Evolutionary conservation across 2,797 vertebrate species (phyloP), one percentile per base, ranked within the genome.

Genomic region (Masticophis lateralis): DNA sequence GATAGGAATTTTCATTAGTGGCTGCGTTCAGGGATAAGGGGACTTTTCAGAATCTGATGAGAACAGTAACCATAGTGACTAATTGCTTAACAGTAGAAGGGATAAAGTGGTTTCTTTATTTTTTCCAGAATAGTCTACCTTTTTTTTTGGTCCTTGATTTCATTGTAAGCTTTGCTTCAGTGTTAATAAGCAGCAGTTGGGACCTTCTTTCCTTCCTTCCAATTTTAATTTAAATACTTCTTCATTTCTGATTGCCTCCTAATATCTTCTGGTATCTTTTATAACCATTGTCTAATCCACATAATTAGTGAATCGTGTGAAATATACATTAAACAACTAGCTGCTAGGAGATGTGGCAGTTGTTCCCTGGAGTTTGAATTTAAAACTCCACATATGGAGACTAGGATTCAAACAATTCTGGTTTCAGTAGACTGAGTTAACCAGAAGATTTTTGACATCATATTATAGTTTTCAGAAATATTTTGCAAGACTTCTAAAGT

Each of bases 211-310:
- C 83, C 94, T 22, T 89, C 47, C 92, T 79, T 1, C 25, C 9
- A 56, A 32, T 32, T n/a, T 56, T 56, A 57, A n/a, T 88, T 55
- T 56, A 55, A 55, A 20, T 57, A 18, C 28, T 57, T 88, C n/a
- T 32, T 88, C 28, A 20, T 55, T 27, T 32, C n/a, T 25, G 22
- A 79, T 13, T 12, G 56, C 13, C 8, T 87, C 37, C 92, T 86
- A 94, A 91, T 59, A 94, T 60, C 91, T n/a, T 53, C 90, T 92
- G 56, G 56, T 91, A 57, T 56, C 92, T 90, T 91, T n/a, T 87
- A 86, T 91, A 95, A 94, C 89, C 59, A 88, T 0, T 3, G 61
- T 87, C 79, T 93, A 55, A 86, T 96, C 14, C 88, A 94, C 74
- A 94, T 86, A 94, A 66, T 51, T 60, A 2, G 32, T 28, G 51